Evolutionary conservation across 1,140 invertebrate species (phyloP), one percentile per base, ranked within the genome.

Genomic region (Diachasmimorpha longicaudata): DNA sequence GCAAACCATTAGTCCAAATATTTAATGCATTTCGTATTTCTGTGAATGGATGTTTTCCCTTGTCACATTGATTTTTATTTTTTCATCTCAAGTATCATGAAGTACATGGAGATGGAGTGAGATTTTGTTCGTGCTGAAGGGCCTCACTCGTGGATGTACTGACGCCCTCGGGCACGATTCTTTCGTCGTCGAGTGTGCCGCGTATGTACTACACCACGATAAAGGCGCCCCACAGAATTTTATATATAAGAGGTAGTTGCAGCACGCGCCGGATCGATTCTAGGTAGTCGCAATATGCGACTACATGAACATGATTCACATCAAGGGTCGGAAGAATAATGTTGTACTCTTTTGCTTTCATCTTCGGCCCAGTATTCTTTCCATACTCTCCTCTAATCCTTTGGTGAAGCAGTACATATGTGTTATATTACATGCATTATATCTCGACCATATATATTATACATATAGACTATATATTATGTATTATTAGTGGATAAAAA

Each of bases 121-220:
- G 58, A 31, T 63, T 63, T 23, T 63, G 58, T 63, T 63, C 58
- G 58, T 63, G 58, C 21, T 63, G 58, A 63, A 63, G 58, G 14
- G 58, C 4, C 58, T 63, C 23, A 25, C 58, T 25, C 23, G 52
- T 21, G 58, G 23, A 63, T 63, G 58, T 63, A 63, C 58, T 63
- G 23, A 63, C 21, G 58, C 58, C 58, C 58, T 63, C 58, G 1
- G 58, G 58, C 58, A 63, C 58, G 19, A 63, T 23, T 63, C 58
- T 63, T 31, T 25, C 21, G 21, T 63, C 19, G 58, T 63, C 21
- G n/a, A 52, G 48, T 63, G 52, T 9, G 52, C 52, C 52, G 19
- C 23, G 14, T 63, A 63, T 19, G 19, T 31, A 63, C 58, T 31
- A 63, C 10, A 63, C 21, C 23, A 31, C 58, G 58, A 25, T 63